These are phyloP conservation scores for Acanthis flammea DNA, from an alignment of 2,797 vertebrate species.

Conservation along the genomic window DNA sequence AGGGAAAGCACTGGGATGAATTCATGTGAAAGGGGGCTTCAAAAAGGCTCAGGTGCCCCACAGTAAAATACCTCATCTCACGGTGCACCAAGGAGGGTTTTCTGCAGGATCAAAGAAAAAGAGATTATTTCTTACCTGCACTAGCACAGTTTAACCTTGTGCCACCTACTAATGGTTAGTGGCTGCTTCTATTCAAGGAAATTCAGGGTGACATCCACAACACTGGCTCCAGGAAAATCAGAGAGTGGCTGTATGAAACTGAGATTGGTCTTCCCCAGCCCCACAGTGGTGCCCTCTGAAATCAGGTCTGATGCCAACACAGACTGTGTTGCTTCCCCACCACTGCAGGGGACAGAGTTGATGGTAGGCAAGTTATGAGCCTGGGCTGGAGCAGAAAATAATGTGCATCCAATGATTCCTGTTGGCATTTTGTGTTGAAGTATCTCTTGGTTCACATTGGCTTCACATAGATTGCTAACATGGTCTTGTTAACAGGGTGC, in stretches of 20 bases:
- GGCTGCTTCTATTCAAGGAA: neutral
- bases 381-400: neutral
- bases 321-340: neutral
- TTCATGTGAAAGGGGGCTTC: accelerated
- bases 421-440: neutral
- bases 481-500: neutral
- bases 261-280: neutral
- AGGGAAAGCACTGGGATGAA: neutral
- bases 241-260: neutral
- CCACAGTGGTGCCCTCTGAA: neutral
- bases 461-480: neutral
- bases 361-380: neutral
- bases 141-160: neutral
- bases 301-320: neutral
- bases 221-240: neutral
- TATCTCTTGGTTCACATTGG: neutral
- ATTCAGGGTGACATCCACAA: neutral
- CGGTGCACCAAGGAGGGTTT: neutral
- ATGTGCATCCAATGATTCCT: neutral
- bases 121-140: neutral
- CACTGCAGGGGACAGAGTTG: accelerated
- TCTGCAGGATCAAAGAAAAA: neutral
- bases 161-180: neutral
- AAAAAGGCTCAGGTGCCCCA: neutral
- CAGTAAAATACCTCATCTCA: neutral